phyloP scores from a whole-genome alignment of 2,888 invertebrate species.

The Sicus ferrugineus region DNA sequence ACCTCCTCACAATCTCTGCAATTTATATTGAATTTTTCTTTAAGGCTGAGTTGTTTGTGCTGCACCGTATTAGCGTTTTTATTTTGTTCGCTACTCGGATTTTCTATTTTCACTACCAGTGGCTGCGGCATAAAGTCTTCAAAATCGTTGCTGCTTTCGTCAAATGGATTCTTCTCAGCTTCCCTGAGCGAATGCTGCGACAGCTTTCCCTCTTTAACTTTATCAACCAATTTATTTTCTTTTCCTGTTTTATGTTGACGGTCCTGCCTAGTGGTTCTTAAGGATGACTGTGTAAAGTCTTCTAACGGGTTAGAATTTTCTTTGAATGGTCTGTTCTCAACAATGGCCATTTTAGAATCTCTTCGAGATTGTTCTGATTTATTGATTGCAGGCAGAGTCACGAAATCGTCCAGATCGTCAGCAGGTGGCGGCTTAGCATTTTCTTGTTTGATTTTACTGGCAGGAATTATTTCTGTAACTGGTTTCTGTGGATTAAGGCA shows the following conservation, averaged over 20 bases:
- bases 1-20: slow-evolving; percentile 55
- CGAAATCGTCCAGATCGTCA: too few species aligned
- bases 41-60: slow-evolving; percentile 32
- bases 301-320: slow-evolving; percentile 42
- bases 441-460: slow-evolving; percentile 13
- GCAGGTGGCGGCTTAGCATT: neutral
- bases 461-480: neutral
- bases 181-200: neutral
- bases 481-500: too few species aligned
- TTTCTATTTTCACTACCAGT: slow-evolving; percentile 43
- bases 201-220: neutral
- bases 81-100: neutral
- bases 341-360: slow-evolving; percentile 3
- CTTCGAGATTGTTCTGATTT: too few species aligned
- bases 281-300: neutral
- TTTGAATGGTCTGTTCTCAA: neutral
- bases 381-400: too few species aligned
- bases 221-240: too few species aligned
- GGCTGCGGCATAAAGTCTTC: slow-evolving; percentile 50
- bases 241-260: too few species aligned
- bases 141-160: slow-evolving; percentile 28
- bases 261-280: too few species aligned
- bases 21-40: slow-evolving; percentile 48
- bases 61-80: slow-evolving; percentile 19
- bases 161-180: neutral